Base-by-base conservation (phyloP, 2,113 vertebrate genomes). In the Leptobrachium ailaonicum region DNA sequence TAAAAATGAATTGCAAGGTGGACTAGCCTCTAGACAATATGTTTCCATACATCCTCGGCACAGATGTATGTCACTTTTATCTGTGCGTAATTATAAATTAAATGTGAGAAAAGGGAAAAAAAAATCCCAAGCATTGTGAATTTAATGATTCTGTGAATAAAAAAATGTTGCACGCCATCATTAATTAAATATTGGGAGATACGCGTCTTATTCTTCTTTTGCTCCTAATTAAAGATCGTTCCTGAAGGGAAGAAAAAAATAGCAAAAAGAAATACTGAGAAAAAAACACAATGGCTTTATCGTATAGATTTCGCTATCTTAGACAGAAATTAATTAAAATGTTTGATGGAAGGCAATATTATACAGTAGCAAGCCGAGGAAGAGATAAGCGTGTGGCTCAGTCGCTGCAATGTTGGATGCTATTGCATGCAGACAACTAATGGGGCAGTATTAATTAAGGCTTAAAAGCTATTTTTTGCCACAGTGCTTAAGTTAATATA, bases 401-500 rank as follows among this genome's bases (percentile, higher is more conserved):
- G 73, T 84, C 64, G 78, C 32, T 66, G 69, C 58, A 66, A 66
- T 84, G 86, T 87, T 78, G 73, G 77, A 66, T 83, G 70, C 82
- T 85, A 85, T 82, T 87, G 88, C 75, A 82, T 85, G 83, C 47
- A 85, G 82, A 86, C 87, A 80, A 82, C 79, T 70, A 82, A 77
- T 62, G 66, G 83, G 85, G 69, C 66, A 81, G 83, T 82, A 87
- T 87, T 82, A 87, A 88, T 87, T 87, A 84, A 87, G 85, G 66
- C 45, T 84, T 85, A 88, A 58, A 50, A 80, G 14, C 82, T 86
- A 84, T 85, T 85, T 87, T 85, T 84, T 82, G 83, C 76, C 62
- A 84, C 83, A 86, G 87, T 90, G 85, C 86, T 85, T 87, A 86
- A 85, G 82, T 88, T 92, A 90, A 90, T 86, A 92, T 86, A 87